Evolutionary conservation across 2,797 vertebrate species (phyloP).

Genomic region (Chelonia mydas): DNA sequence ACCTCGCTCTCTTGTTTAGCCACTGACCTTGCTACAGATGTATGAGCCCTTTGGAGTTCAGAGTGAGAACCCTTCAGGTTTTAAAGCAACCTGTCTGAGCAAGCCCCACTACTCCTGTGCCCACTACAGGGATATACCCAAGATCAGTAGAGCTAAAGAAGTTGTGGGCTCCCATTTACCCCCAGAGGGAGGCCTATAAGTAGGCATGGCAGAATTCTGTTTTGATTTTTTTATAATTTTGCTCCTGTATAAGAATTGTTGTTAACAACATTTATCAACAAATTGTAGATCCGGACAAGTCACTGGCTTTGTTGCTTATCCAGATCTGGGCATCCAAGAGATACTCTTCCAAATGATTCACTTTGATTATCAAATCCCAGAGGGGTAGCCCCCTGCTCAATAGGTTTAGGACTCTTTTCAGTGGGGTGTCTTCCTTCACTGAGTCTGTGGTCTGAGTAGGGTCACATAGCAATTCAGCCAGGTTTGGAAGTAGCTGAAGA

Average conservation of each 20-base stretch:
- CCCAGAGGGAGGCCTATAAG: neutral
- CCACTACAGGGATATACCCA: neutral
- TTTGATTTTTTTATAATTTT: neutral
- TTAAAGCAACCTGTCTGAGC: neutral
- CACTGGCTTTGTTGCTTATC: neutral
- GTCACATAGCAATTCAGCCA: neutral
- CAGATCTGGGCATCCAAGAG: neutral
- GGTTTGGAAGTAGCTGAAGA: neutral
- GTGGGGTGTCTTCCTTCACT: neutral
- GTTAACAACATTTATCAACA: neutral
- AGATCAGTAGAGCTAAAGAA: neutral
- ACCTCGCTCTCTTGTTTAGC: neutral
- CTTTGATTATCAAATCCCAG: neutral
- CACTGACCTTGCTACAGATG: neutral
- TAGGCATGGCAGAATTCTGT: neutral
- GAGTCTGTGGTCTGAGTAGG: neutral
- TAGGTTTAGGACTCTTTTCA: neutral
- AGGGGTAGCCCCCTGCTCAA: neutral
- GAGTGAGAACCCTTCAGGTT: neutral
- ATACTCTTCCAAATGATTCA: neutral
- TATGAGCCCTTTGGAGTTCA: neutral
- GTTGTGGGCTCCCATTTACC: neutral
- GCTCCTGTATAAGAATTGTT: neutral
- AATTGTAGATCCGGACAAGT: neutral
- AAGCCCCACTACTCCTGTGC: neutral